Base-by-base conservation (phyloP, 2,888 invertebrate species). In the Coelinius sp. region DNA sequence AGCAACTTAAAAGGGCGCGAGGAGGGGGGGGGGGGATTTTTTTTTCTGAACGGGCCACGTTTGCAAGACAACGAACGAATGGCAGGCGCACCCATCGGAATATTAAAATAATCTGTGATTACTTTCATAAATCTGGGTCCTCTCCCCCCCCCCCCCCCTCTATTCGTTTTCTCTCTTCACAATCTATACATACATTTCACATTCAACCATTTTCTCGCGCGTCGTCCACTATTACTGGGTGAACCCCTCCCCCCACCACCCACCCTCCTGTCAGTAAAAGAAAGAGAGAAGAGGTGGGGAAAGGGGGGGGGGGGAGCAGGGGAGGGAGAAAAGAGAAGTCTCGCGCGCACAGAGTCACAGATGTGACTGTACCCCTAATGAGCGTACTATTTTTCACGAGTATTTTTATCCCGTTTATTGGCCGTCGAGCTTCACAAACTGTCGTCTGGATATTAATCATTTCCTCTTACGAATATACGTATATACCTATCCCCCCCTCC, bases 381-480 rank as follows among this genome's bases (percentile, higher is more conserved):
- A 87, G 87, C 85, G 81, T 85, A 86, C 87, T 86, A 87, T 87
- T 87, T 87, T 87, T 87, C 87, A 87, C 87, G 85, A 86, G 86
- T 83, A 87, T 87, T 87, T 87, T 87, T 87, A 87, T 87, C 86
- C 87, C 87, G 87, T 87, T 87, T 87, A 87, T 87, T 86, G 87
- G 87, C 86, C 85, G 84, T 80, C 78, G n/a, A 83, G 85, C 84
- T 87, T 87, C 86, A 86, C 86, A 83, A 85, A 84, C 87, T 87
- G 87, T 87, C 87, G 85, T 86, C 86, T 82, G 85, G 84, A 86
- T 87, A 87, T 87, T 87, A 87, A 87, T 87, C 87, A 87, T 87
- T 67, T 41, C 73, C 83, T 84, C 86, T 86, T 83, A 84, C 83
- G 83, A 83, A 71, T 70, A 71, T 12, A 12, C 46, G n/a, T n/a